Evolutionary conservation across 2,797 vertebrate species (phyloP).

Genomic region (Anableps anableps): DNA sequence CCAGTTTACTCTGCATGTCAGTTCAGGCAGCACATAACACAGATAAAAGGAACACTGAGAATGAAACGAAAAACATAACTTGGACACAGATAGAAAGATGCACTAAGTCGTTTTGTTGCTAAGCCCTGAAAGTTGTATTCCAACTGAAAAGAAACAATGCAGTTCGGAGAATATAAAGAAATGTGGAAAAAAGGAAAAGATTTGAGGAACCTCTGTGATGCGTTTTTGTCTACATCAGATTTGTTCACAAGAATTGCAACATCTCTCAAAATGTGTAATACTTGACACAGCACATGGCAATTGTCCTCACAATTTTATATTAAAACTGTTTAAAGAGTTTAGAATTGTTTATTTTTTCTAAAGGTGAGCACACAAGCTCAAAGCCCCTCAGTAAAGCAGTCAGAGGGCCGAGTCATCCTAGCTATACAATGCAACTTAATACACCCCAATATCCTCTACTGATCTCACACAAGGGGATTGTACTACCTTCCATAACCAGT

Average conservation of each 20-base stretch:
- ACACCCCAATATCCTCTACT: conserved; percentile 8
- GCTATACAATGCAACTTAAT: not conserved
- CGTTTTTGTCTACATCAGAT: conserved; percentile 7
- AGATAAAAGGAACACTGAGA: not conserved
- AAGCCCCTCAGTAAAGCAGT: not conserved
- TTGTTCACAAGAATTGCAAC: not conserved
- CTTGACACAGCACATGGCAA: not conserved
- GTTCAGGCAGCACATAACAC: conserved; percentile 30
- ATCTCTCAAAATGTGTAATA: not conserved
- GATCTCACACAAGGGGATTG: conserved; percentile 59
- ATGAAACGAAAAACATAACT: conserved; percentile 3
- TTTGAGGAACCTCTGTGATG: not conserved
- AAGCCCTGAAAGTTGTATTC: not conserved
- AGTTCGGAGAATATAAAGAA: not conserved
- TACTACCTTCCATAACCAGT: conserved; percentile 97
- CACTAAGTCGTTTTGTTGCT: conserved; percentile 13
- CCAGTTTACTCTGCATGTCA: conserved; percentile 38
- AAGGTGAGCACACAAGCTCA: not conserved
- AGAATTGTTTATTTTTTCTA: not conserved
- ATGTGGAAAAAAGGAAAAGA: not conserved
- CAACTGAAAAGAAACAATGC: not conserved
- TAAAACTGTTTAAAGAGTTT: not conserved
- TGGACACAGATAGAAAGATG: not conserved
- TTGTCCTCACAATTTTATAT: not conserved
- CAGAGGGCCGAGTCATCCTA: not conserved